These are phyloP conservation scores for Todus mexicanus DNA, from an alignment of 2,797 vertebrate genomes.

Conservation along the genomic window DNA sequence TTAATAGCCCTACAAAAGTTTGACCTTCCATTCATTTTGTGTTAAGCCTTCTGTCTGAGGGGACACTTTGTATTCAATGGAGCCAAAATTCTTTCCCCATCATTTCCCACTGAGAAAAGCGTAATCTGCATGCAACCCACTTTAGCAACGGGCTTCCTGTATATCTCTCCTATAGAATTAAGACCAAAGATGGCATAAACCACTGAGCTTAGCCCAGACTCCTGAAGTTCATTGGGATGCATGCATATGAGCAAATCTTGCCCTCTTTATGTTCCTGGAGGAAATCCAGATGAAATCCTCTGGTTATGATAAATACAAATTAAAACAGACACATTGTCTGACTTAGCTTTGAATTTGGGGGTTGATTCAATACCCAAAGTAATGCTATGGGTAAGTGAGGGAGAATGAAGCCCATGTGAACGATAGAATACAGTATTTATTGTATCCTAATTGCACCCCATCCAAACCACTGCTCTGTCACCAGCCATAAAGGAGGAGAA, in stretches of 20 bases:
- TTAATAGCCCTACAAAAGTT: conserved; percentile 61
- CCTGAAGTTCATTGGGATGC: not conserved
- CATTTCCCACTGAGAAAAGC: not conserved
- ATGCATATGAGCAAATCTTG: not conserved
- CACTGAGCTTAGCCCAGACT: not conserved
- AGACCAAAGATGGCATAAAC: not conserved
- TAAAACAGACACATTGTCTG: not conserved
- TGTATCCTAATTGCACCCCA: not conserved
- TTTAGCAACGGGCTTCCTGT: not conserved
- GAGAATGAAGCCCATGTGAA: not conserved
- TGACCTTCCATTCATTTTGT: conserved; percentile 62
- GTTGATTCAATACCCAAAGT: conserved; percentile 9
- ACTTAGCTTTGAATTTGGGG: not conserved
- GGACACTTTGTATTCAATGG: conserved; percentile 19
- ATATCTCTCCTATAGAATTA: conserved; percentile 7
- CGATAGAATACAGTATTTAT: not conserved
- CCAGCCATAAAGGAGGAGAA: not conserved
- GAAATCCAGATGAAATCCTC: not conserved
- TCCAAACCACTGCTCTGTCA: not conserved
- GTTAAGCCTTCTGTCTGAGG: conserved; percentile 40
- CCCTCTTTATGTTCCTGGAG: conserved; percentile 1
- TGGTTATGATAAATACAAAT: conserved; percentile 4
- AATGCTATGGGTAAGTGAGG: not conserved
- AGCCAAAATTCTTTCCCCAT: conserved; percentile 58
- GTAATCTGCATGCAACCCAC: not conserved